Percentiles rank a stretch among this genome's conserved stretches.
Conservation (phyloP, 2,797 vertebrate genomes). For the Poeciliopsis infans region DNA sequence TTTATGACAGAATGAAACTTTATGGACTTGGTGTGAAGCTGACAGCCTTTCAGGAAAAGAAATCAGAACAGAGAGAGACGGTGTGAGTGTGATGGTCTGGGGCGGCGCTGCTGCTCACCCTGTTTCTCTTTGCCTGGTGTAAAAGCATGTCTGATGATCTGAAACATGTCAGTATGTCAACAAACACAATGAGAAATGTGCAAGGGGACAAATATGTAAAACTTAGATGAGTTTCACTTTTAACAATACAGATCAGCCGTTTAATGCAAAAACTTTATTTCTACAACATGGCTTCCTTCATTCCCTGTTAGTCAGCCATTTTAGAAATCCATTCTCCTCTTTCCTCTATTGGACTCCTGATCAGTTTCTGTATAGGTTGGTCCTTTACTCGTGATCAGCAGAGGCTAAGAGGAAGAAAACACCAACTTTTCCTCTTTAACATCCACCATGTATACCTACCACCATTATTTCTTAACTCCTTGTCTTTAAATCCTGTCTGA, state of each 20-base stretch:
- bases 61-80: background rate
- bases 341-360: slow-evolving; percentile 25
- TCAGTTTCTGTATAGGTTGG: slow-evolving; percentile 15
- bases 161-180: background rate
- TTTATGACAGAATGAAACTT: background rate
- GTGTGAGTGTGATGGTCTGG: background rate
- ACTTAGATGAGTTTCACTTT: background rate
- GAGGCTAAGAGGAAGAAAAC: background rate
- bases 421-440: slow-evolving; percentile 29
- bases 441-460: slow-evolving; percentile 14
- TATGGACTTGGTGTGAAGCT: background rate
- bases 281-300: slow-evolving; percentile 59
- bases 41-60: background rate
- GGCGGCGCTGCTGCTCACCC: background rate
- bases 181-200: background rate
- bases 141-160: background rate
- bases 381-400: slow-evolving; percentile 35
- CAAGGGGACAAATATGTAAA: background rate
- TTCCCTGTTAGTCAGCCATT: slow-evolving; percentile 63
- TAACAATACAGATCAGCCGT: background rate
- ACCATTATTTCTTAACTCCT: slow-evolving; percentile 11
- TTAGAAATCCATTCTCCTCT: slow-evolving; percentile 54
- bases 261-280: background rate
- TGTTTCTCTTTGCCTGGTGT: background rate
- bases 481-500: slow-evolving; percentile 33